phyloP scores from a whole-genome alignment of 2,113 vertebrate genomes.

The Mystacornis crossleyi region DNA sequence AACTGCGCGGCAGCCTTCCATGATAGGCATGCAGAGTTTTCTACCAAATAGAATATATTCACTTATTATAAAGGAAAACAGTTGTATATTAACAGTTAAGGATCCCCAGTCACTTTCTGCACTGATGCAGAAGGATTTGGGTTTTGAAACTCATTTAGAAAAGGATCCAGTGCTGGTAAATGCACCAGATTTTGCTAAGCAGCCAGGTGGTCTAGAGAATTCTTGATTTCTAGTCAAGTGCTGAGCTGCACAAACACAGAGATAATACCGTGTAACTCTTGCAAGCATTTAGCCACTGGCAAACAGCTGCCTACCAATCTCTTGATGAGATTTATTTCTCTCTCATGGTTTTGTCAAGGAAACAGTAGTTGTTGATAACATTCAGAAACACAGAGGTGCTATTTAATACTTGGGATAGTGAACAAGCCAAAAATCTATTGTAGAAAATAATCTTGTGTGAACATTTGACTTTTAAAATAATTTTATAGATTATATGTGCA shows the following conservation, averaged over 20 bases:
- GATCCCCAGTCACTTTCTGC: background rate
- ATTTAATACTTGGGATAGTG: background rate
- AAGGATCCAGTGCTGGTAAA: background rate
- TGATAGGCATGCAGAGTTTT: background rate
- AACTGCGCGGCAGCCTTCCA: background rate
- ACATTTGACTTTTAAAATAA: background rate
- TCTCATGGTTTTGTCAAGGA: constrained; percentile 30
- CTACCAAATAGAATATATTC: background rate
- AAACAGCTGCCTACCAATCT: constrained; percentile 52
- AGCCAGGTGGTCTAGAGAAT: constrained; percentile 34
- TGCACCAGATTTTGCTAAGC: background rate
- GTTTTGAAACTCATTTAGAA: background rate
- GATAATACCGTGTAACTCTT: constrained; percentile 17
- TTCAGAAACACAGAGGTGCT: constrained; percentile 15
- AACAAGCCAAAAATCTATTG: background rate
- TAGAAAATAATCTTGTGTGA: constrained; percentile 10
- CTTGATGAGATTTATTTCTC: constrained; percentile 55
- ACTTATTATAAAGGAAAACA: background rate
- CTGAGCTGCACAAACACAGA: constrained; percentile 9
- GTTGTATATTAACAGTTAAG: background rate
- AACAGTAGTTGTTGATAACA: constrained; percentile 12
- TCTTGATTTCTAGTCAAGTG: constrained; percentile 15
- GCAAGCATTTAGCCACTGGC: constrained; percentile 40
- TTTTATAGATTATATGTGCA: background rate
- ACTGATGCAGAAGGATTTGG: background rate